These are phyloP conservation scores for Romanogobio albipinnatus DNA, from an alignment of 2,113 vertebrate genomes.

Conservation along the genomic window DNA sequence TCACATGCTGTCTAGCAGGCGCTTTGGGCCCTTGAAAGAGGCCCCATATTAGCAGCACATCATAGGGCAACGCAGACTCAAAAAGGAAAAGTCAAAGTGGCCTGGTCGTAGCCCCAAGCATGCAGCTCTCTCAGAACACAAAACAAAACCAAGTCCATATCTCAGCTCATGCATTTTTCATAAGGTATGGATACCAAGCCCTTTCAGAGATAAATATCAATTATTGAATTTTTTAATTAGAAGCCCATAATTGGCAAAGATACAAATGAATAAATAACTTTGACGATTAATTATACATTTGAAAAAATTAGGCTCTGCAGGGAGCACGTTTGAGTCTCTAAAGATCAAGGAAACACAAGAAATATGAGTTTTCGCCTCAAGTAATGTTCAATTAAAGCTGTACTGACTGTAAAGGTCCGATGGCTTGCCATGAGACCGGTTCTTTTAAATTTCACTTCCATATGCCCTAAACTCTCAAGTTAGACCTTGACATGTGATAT, in stretches of 20 bases:
- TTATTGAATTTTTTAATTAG: conserved; percentile 84
- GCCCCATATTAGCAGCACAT: conserved; percentile 74
- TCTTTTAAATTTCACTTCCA: conserved; percentile 51
- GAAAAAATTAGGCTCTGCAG: conserved; percentile 69
- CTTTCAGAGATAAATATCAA: conserved; percentile 83
- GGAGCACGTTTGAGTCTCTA: conserved; percentile 71
- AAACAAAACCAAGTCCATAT: conserved; percentile 72
- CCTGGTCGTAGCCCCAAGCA: conserved; percentile 76
- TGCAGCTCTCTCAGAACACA: conserved; percentile 76
- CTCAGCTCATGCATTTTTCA: conserved; percentile 79
- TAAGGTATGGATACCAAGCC: conserved; percentile 68
- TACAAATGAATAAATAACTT: conserved; percentile 78
- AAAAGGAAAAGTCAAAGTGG: conserved; percentile 78
- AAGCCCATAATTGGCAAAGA: conserved; percentile 75
- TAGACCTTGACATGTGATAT: conserved; percentile 35
- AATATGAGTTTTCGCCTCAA: conserved; percentile 78
- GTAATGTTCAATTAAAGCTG: conserved; percentile 80
- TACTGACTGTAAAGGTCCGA: conserved; percentile 65
- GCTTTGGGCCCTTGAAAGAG: conserved; percentile 76
- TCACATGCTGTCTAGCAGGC: conserved; percentile 72
- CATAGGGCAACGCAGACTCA: conserved; percentile 74
- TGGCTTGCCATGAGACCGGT: conserved; percentile 64
- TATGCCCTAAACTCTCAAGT: conserved; percentile 55
- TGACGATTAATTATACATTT: conserved; percentile 79
- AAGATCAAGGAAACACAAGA: conserved; percentile 76